Conservation (phyloP, 1,140 invertebrate species). For the Meteorus sp. region DNA sequence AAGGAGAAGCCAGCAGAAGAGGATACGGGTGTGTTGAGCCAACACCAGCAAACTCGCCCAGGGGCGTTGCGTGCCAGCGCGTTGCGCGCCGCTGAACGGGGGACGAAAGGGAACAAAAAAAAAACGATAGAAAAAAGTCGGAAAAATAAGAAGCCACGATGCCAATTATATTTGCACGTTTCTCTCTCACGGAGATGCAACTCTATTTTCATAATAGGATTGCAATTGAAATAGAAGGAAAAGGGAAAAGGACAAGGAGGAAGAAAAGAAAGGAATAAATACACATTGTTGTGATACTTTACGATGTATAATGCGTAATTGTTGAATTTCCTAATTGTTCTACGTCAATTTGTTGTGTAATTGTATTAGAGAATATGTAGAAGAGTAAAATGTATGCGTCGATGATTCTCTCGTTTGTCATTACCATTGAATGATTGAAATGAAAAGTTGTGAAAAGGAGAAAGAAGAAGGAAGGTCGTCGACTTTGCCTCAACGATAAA, state of each 20-base stretch:
- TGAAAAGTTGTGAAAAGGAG: neutral
- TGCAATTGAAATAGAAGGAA: too few species aligned
- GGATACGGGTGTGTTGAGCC: constrained; percentile 2
- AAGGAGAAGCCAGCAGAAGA: neutral
- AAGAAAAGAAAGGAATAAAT: too few species aligned
- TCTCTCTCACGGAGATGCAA: constrained; percentile 23
- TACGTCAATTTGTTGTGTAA: constrained; percentile 21
- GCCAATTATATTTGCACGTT: constrained; percentile 21
- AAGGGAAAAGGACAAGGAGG: too few species aligned
- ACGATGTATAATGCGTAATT: too few species aligned
- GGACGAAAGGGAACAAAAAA: constrained; percentile 22
- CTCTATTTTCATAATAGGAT: constrained; percentile 15
- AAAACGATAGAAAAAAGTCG: constrained; percentile 30
- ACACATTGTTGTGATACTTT: too few species aligned
- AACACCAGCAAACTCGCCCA: constrained; percentile 17
- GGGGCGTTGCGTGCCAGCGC: constrained; percentile 47
- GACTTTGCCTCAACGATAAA: constrained; percentile 19
- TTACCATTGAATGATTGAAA: too few species aligned
- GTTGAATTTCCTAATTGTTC: constrained; percentile 14
- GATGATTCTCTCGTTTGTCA: neutral
- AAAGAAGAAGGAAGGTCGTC: constrained; percentile 22
- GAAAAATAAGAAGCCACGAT: constrained; percentile 8
- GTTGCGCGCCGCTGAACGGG: constrained; percentile 39
- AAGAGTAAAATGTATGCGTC: constrained; percentile 13
- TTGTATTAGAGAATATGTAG: neutral